Percentiles rank a stretch among this genome's conserved stretches.
phyloP scores from a whole-genome alignment of 2,113 vertebrate species.

The Tympanuchus pallidicinctus region DNA sequence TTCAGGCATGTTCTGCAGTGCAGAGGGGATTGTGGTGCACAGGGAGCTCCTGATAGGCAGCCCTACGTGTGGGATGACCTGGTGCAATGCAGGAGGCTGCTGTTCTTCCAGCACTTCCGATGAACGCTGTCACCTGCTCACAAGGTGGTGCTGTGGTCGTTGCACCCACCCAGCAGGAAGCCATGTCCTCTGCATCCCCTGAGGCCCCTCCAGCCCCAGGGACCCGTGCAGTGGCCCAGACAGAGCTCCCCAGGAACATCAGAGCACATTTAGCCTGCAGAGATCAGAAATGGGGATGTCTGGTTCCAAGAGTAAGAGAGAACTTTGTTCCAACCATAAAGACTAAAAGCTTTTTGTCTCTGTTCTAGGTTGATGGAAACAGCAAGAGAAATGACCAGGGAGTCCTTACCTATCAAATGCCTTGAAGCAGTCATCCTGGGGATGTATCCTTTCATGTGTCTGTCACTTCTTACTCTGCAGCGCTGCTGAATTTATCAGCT shows the following conservation, averaged over 20 bases:
- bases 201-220: background rate
- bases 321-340: background rate
- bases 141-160: background rate
- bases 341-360: slow-evolving; percentile 40
- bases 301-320: rapidly evolving
- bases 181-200: background rate
- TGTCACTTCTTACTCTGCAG: background rate
- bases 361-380: slow-evolving; percentile 94
- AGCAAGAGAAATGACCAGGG: slow-evolving; percentile 94
- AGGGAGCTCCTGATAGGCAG: background rate
- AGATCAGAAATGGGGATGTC: background rate
- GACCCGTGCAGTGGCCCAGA: background rate
- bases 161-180: no score
- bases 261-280: background rate
- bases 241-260: background rate
- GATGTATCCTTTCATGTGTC: slow-evolving; percentile 90
- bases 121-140: background rate
- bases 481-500: background rate
- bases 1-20: background rate
- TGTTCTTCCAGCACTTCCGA: background rate
- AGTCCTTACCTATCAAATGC: slow-evolving; percentile 98
- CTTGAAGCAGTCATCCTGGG: slow-evolving; percentile 98
- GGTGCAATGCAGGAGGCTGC: background rate
- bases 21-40: background rate
- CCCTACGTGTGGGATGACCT: background rate